A percentile compares a stretch with the other conserved stretches of the same genome.
These are phyloP conservation scores for Tetragnatha versicolor DNA, from an alignment of 1,140 invertebrate genomes.

Conservation along the genomic window DNA sequence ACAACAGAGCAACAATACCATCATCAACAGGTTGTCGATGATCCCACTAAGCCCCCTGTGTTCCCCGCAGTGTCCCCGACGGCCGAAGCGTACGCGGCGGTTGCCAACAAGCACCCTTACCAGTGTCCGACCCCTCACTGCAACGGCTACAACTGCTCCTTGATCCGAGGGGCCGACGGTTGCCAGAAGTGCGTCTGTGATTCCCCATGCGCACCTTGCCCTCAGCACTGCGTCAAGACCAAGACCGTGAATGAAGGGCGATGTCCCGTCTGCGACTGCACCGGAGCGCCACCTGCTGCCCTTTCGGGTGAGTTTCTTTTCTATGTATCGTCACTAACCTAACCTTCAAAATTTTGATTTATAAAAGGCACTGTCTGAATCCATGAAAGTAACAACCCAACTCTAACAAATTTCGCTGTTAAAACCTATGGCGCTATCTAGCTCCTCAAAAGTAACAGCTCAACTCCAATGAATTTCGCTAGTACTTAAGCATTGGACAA, in stretches of 20 bases:
- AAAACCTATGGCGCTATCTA: too few relatives aligned
- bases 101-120: background rate
- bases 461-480: too few relatives aligned
- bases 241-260: slow-evolving; percentile 40
- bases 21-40: background rate
- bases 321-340: background rate
- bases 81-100: slow-evolving; percentile 13
- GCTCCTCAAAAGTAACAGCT: too few relatives aligned
- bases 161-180: slow-evolving; percentile 38
- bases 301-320: background rate
- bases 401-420: too few relatives aligned
- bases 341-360: too few relatives aligned
- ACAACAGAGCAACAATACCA: background rate
- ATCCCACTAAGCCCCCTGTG: slow-evolving; percentile 1
- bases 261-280: slow-evolving; percentile 48
- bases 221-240: slow-evolving; percentile 45
- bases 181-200: slow-evolving; percentile 52
- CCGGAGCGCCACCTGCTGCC: background rate
- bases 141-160: slow-evolving; percentile 48
- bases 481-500: too few relatives aligned
- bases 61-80: slow-evolving; percentile 43
- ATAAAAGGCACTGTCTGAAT: too few relatives aligned
- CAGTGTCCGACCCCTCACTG: slow-evolving; percentile 50
- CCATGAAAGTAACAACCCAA: too few relatives aligned
- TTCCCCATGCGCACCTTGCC: slow-evolving; percentile 45